Percentiles rank a stretch among this genome's conserved stretches.
These are phyloP conservation scores for Spinus olivaceus DNA, from an alignment of 2,797 vertebrate species.

Conservation along the genomic window DNA sequence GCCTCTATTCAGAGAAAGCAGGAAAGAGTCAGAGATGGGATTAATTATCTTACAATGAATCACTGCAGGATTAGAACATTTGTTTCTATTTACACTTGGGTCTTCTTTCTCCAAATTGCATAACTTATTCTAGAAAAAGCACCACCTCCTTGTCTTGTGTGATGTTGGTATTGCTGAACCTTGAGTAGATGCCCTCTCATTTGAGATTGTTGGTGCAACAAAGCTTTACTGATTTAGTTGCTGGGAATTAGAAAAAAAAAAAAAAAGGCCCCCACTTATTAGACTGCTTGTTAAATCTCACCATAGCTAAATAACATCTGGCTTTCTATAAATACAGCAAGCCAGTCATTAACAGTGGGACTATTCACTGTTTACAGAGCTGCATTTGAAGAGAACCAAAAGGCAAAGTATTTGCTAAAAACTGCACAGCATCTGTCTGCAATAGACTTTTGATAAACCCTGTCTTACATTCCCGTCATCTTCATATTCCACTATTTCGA, in stretches of 20 bases:
- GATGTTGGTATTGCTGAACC: background rate
- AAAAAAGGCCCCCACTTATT: background rate
- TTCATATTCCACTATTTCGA: background rate
- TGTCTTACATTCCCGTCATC: background rate
- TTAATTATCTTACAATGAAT: background rate
- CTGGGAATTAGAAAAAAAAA: background rate
- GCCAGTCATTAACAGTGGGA: conserved; percentile 25
- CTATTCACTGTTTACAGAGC: conserved; percentile 41
- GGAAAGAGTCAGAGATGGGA: background rate
- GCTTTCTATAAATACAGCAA: conserved; percentile 41
- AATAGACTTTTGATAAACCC: background rate
- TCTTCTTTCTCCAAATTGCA: background rate
- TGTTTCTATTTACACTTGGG: background rate
- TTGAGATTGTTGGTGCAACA: background rate
- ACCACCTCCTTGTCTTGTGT: background rate
- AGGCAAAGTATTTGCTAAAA: conserved; percentile 32
- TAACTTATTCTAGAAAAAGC: background rate
- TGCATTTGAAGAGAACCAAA: conserved; percentile 31
- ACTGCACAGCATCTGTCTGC: conserved; percentile 15
- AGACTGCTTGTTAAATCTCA: conserved; percentile 12
- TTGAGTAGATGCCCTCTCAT: background rate
- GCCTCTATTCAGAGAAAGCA: background rate
- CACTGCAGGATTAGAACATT: background rate
- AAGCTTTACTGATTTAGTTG: background rate
- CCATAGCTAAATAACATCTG: conserved; percentile 47